Evolutionary conservation across 2,888 invertebrate genomes (phyloP).

Genomic region (Polyploca ridens): DNA sequence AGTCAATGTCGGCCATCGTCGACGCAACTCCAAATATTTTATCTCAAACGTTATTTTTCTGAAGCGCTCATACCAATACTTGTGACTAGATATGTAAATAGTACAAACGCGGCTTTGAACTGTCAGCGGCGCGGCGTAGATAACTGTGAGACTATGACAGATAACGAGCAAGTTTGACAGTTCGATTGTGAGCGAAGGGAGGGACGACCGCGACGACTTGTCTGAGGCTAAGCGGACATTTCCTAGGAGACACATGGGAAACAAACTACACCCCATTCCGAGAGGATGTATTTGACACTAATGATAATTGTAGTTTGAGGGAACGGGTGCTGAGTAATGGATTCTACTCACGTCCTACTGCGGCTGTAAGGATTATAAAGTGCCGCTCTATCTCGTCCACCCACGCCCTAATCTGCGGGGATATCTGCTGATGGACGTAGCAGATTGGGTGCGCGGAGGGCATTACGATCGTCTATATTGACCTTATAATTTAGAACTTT

Average conservation of each 20-base stretch:
- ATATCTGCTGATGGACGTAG: neutral
- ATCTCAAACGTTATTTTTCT: conserved; percentile 2
- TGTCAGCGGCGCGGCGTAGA: conserved; percentile 11
- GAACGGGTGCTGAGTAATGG: neutral
- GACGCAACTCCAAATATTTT: neutral
- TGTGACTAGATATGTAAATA: conserved; percentile 5
- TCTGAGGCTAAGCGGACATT: neutral
- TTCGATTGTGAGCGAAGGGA: neutral
- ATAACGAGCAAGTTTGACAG: neutral
- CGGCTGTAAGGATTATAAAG: neutral
- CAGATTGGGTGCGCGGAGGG: neutral
- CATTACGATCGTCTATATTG: neutral
- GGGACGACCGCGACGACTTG: neutral
- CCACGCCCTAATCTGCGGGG: neutral
- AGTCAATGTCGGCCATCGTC: conserved; percentile 6
- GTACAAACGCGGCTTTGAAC: neutral
- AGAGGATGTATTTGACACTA: conserved; percentile 3
- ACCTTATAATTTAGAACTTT: neutral
- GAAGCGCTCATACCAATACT: neutral
- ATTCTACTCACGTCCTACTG: neutral
- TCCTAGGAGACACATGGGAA: neutral
- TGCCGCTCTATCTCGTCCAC: neutral
- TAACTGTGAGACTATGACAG: conserved; percentile 5
- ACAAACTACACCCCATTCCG: neutral
- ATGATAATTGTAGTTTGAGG: conserved; percentile 1